Percentiles rank a stretch among this genome's conserved stretches.
These are phyloP conservation scores for Eleginops maclovinus DNA, from an alignment of 2,113 vertebrate species.

Conservation along the genomic window DNA sequence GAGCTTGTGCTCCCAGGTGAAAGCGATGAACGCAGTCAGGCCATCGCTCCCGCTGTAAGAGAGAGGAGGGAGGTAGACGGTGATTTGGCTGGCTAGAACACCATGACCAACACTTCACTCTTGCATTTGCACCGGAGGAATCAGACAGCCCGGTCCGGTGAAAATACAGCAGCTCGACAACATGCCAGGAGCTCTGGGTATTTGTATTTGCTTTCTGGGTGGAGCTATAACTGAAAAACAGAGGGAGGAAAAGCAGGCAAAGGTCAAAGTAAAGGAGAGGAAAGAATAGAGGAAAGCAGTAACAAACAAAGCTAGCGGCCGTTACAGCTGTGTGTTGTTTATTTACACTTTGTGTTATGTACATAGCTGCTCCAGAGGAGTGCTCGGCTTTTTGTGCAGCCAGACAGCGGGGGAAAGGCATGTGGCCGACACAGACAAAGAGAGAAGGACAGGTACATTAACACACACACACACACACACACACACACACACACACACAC, in stretches of 20 bases:
- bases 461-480: conserved; percentile 25
- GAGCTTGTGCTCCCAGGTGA: conserved; percentile 60
- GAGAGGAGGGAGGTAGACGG: conserved; percentile 45
- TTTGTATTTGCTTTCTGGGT: conserved; percentile 61
- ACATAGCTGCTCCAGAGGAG: conserved; percentile 35
- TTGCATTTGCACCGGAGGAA: conserved; percentile 67
- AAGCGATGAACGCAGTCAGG: conserved; percentile 55
- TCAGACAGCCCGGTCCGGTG: conserved; percentile 57
- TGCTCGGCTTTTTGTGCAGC: conserved; percentile 45
- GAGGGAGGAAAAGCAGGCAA: conserved; percentile 33
- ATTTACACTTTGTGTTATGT: conserved; percentile 61
- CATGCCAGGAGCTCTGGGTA: conserved; percentile 58
- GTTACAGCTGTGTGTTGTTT: conserved; percentile 50
- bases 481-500: conserved; percentile 20
- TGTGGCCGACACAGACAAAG: conserved; percentile 57
- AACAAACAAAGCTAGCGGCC: conserved; percentile 23
- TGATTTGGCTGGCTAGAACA: conserved; percentile 56
- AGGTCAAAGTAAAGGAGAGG: conserved; percentile 59
- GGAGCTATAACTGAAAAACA: conserved; percentile 46
- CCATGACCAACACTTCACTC: conserved; percentile 64
- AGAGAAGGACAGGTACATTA: conserved; percentile 39
- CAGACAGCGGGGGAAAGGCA: conserved; percentile 47
- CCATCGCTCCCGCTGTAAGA: conserved; percentile 47
- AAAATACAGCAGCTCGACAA: conserved; percentile 65
- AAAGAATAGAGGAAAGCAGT: conserved; percentile 4